Evolutionary conservation across 2,888 invertebrate species (phyloP).

Genomic region (Melanophora roralis): DNA sequence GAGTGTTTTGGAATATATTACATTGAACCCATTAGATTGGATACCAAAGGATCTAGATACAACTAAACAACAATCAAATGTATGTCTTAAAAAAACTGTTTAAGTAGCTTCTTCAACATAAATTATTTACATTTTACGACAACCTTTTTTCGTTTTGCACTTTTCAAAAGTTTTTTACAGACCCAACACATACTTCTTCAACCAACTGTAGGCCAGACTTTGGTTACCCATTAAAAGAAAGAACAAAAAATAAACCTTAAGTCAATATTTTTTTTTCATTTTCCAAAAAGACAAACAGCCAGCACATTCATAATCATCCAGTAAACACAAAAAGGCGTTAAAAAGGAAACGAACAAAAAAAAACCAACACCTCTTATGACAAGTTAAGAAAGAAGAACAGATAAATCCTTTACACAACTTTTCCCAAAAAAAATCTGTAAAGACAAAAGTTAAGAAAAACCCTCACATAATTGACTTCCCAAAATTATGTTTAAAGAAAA

Average conservation of each 20-base stretch:
- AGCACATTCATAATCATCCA: conserved; percentile 10
- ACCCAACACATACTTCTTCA: not conserved
- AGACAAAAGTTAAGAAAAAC: not conserved
- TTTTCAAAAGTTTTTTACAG: not conserved
- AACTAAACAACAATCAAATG: too few species aligned
- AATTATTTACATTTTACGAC: too few species aligned
- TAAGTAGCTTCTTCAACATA: too few species aligned
- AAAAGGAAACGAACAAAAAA: not conserved
- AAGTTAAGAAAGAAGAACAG: too few species aligned
- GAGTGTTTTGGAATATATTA: too few species aligned
- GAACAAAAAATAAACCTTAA: not conserved
- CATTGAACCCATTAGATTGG: too few species aligned
- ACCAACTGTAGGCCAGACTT: not conserved
- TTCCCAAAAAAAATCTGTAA: not conserved
- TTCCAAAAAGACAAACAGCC: not conserved
- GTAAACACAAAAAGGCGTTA: conserved; percentile 20
- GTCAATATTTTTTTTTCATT: not conserved
- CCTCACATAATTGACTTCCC: not conserved
- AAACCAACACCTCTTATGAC: too few species aligned
- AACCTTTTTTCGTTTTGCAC: too few species aligned
- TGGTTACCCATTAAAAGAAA: not conserved
- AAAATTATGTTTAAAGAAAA: not conserved
- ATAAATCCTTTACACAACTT: not conserved
- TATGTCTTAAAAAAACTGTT: too few species aligned
- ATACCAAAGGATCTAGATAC: too few species aligned